phyloP scores from a whole-genome alignment of 2,113 vertebrate species.

The Macquaria ambigua region DNA sequence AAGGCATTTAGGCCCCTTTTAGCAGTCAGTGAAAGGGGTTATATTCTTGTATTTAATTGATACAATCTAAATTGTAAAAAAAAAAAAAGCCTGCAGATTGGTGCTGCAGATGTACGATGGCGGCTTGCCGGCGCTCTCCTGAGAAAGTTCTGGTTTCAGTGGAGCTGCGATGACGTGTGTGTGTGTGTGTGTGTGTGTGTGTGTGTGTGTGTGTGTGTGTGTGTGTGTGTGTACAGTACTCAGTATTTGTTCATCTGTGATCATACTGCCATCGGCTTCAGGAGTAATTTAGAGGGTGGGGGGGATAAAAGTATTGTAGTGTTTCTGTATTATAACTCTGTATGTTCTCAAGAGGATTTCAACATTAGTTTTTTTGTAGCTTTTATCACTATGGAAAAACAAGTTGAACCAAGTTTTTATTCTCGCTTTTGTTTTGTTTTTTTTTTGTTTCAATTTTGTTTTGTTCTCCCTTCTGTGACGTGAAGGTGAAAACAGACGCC shows the following conservation, averaged over 20 bases:
- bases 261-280: conserved; percentile 1
- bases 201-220: too few relatives aligned
- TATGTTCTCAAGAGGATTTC: conserved; percentile 53
- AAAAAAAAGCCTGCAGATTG: neutral
- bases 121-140: neutral
- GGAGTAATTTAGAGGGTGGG: neutral
- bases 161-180: conserved; percentile 9
- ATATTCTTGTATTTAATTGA: too few relatives aligned
- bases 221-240: conserved; percentile 42
- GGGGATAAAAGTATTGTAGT: conserved; percentile 8
- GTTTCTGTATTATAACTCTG: conserved; percentile 68
- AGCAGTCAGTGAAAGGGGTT: neutral
- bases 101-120: neutral
- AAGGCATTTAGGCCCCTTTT: neutral
- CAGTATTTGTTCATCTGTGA: conserved; percentile 48
- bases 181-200: too few relatives aligned
- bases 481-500: conserved; percentile 38
- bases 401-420: conserved; percentile 53
- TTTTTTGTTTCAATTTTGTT: too few relatives aligned
- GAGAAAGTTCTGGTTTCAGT: conserved; percentile 17
- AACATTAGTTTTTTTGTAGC: conserved; percentile 55
- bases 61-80: too few relatives aligned
- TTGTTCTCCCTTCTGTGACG: conserved; percentile 30
- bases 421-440: conserved; percentile 13
- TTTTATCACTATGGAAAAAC: conserved; percentile 49